Base-by-base conservation (phyloP, 1,140 invertebrate species). In the Leptopilina boulardi region DNA sequence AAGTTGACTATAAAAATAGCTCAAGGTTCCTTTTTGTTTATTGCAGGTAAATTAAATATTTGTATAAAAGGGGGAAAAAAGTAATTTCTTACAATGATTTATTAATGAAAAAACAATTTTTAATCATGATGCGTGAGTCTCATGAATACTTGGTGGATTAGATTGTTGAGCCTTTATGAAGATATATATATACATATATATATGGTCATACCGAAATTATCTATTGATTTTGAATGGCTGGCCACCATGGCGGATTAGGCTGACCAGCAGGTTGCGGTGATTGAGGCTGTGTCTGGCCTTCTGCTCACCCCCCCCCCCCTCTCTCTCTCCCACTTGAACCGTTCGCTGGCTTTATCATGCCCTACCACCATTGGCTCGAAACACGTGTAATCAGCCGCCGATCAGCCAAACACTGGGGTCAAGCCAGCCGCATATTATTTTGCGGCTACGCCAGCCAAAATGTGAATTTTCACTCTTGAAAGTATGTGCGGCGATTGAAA, bases 301-400 rank as follows among this genome's bases (percentile, higher is more conserved):
- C 87, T 87, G 86, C 86, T 85, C 83, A 86, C n/a, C n/a, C n/a
- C n/a, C n/a, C n/a, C n/a, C n/a, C n/a, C n/a, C n/a, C n/a, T n/a
- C n/a, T n/a, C n/a, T n/a, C n/a, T n/a, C n/a, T n/a, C n/a, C n/a
- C n/a, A n/a, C n/a, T n/a, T n/a, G n/a, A 83, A 84, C 86, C 86
- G 83, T 88, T 81, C 87, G 83, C 85, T 86, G 84, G 87, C 88
- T 89, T 89, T 89, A 88, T 89, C 88, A 90, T 87, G 82, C 82
- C 82, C 86, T 85, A 85, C 87, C 80, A 78, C 82, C 82, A 81
- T 80, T 84, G 77, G 79, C 82, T 76, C 77, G 80, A 81, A 88
- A 90, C 89, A 90, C 88, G 87, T 90, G 89, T 91, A 90, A 87
- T 88, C 88, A 89, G 86, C 88, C 88, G 78, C 87, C 85, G 86